Base-by-base conservation (phyloP, 2,888 invertebrate species). In the Cerceris ruficornis region DNA sequence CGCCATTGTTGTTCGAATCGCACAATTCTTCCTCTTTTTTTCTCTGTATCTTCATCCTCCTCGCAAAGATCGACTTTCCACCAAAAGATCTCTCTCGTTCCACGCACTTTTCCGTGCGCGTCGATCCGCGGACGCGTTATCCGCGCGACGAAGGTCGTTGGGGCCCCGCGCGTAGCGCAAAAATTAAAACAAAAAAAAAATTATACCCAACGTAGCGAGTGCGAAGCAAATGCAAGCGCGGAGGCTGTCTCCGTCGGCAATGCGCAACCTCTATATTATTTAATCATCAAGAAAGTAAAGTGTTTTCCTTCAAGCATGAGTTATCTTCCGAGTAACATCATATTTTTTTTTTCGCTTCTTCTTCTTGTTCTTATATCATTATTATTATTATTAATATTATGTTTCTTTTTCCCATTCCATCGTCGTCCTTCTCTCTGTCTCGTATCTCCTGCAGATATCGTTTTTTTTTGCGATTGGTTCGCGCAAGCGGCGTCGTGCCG, bases 191-290 rank as follows among this genome's bases (percentile, higher is more conserved):
- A 80, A 86, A 85, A 86, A 86, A 85, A 79, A 82, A 73, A 75
- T 75, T 74, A 84, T 79, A 77, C 60, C 77, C 79, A 88, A 86
- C 80, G 83, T 87, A 89, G 88, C 89, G 81, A 85, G 86, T 88
- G 86, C 86, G 87, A 89, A 88, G 88, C 88, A 77, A 88, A 88
- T 89, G 87, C 90, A 88, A 86, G 83, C 87, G 86, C 88, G 87
- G 87, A 90, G 88, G 89, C 87, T 87, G 89, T 89, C 88, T 89
- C 87, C 88, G 84, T 83, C 87, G 86, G 84, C 85, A 84, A 85
- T 89, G 87, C 89, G 82, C 81, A 86, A 90, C 87, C 88, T 88
- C 83, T 86, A 87, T 87, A 86, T 83, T 84, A 66, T 84, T 83
- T 84, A 66, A 84, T 78, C 80, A 83, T 85, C 82, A 82, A 86